Evolutionary conservation across 1,140 invertebrate species (phyloP).

Genomic region (Listronotus bonariensis): DNA sequence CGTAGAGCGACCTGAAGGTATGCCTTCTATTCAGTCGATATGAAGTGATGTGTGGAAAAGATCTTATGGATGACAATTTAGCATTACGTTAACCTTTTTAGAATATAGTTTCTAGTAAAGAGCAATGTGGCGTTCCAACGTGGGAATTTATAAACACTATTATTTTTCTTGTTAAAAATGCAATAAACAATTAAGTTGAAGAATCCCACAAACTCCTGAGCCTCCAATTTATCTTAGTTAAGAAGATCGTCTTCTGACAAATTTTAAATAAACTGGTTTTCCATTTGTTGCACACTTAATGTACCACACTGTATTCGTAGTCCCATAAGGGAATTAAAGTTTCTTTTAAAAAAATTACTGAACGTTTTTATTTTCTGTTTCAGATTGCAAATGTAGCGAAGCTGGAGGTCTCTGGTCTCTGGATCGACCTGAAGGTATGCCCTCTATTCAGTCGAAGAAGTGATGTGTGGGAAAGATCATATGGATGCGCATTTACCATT

Average conservation of each 20-base stretch:
- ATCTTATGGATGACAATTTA: conserved; percentile 92
- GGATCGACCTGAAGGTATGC: conserved; percentile 79
- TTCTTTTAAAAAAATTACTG: no score
- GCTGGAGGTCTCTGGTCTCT: conserved; percentile 76
- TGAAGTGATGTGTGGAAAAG: conserved; percentile 77
- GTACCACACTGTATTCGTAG: no score
- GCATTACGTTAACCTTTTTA: conserved; percentile 89
- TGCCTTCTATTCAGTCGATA: conserved; percentile 80
- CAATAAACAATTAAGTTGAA: no score
- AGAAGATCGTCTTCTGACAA: no score
- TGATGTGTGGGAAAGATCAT: conserved; percentile 76
- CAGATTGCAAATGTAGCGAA: conserved; percentile 51
- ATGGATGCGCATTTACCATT: conserved; percentile 94
- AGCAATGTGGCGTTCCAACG: conserved; percentile 78
- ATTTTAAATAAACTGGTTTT: no score
- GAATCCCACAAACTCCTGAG: no score
- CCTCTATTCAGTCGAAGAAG: conserved; percentile 81
- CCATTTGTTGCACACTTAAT: no score
- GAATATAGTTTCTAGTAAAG: conserved; percentile 92
- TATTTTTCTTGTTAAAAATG: no score
- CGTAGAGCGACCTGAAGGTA: conserved; percentile 75
- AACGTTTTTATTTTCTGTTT: conserved; percentile 22
- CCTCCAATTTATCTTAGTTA: no score
- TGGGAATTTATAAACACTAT: conserved; percentile 2
- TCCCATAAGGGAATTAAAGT: no score